Conservation (phyloP, 1,140 invertebrate genomes). For the Danaus plexippus region DNA sequence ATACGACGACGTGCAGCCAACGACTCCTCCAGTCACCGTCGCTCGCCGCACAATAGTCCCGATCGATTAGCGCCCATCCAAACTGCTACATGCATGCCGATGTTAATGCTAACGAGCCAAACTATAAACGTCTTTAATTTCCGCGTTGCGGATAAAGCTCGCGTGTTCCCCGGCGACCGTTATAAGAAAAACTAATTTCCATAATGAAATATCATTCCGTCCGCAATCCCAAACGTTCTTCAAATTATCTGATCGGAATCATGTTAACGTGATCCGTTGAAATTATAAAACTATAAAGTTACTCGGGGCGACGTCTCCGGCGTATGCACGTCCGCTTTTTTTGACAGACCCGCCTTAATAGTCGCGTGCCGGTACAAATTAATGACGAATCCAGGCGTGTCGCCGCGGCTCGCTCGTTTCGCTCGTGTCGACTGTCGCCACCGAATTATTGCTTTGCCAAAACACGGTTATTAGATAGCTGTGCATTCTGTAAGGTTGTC, state of each 20-base stretch:
- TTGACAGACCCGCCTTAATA: slow-evolving; percentile 58
- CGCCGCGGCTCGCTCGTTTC: slow-evolving; percentile 58
- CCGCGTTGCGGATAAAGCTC: slow-evolving; percentile 27
- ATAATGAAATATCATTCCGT: slow-evolving; percentile 60
- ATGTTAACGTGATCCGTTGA: slow-evolving; percentile 59
- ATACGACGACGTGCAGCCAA: slow-evolving; percentile 11
- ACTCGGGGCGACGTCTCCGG: slow-evolving; percentile 49
- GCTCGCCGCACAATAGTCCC: slow-evolving; percentile 46
- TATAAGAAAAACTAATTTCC: slow-evolving; percentile 68
- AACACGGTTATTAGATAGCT: slow-evolving; percentile 65
- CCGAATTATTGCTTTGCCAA: slow-evolving; percentile 42
- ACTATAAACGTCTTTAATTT: slow-evolving; percentile 54
- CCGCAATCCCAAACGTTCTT: slow-evolving; percentile 41
- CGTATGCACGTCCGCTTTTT: slow-evolving; percentile 55
- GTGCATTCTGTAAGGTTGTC: slow-evolving; percentile 49
- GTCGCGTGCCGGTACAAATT: slow-evolving; percentile 62
- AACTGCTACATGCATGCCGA: slow-evolving; percentile 28
- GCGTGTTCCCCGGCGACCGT: slow-evolving; percentile 54
- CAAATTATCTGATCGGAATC: slow-evolving; percentile 60
- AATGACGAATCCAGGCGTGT: slow-evolving; percentile 57
- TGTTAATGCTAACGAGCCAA: slow-evolving; percentile 44
- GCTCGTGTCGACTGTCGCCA: slow-evolving; percentile 37
- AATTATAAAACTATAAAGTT: slow-evolving; percentile 64
- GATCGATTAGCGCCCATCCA: slow-evolving; percentile 55
- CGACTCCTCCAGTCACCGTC: no score